Evolutionary conservation across 1,140 invertebrate genomes (phyloP).

Genomic region (Fopius arisanus): DNA sequence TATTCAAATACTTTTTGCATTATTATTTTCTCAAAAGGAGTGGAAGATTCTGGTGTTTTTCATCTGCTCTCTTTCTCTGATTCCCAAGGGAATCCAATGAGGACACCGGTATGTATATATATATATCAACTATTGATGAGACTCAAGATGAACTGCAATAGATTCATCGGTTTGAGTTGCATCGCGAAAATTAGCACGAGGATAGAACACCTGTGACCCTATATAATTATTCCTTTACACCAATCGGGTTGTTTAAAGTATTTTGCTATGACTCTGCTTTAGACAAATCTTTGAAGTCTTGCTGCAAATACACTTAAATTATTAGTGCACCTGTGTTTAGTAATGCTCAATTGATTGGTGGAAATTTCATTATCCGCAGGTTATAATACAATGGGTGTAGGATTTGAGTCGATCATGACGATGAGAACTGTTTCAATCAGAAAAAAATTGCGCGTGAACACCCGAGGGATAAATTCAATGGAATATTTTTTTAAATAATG

Average conservation of each 20-base stretch:
- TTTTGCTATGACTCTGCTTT: neutral
- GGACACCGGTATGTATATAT: neutral
- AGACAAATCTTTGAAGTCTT: neutral
- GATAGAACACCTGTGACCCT: neutral
- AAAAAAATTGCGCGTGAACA: too few species aligned
- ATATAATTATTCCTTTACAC: neutral
- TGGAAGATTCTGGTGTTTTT: neutral
- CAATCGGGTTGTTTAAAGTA: neutral
- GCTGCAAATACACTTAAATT: neutral
- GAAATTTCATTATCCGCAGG: too few species aligned
- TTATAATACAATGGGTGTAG: too few species aligned
- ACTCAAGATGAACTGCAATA: neutral
- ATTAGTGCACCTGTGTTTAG: neutral
- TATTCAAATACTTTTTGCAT: neutral
- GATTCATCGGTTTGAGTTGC: neutral
- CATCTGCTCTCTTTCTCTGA: neutral
- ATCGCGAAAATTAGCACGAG: neutral
- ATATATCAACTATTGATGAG: neutral
- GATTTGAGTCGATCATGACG: too few species aligned
- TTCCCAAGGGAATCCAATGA: neutral
- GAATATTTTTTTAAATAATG: too few species aligned
- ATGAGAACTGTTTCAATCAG: too few species aligned
- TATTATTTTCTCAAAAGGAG: neutral
- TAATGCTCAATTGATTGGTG: neutral
- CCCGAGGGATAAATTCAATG: too few species aligned